Percentiles rank a stretch among this genome's conserved stretches.
Conservation (phyloP, 2,113 vertebrate genomes). For the Bolborhynchus lineola region DNA sequence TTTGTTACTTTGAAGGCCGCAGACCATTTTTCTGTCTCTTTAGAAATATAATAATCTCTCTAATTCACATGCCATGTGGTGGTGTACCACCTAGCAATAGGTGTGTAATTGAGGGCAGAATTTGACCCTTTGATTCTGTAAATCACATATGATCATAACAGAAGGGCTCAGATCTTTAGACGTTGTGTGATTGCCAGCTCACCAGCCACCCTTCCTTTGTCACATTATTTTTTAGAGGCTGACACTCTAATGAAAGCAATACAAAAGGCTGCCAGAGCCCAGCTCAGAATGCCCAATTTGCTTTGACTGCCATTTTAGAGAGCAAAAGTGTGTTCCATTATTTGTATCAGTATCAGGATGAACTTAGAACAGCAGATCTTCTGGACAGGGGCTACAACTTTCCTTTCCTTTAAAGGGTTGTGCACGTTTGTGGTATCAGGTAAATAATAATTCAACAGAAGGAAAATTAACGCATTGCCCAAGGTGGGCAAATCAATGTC, state of each 20-base stretch:
- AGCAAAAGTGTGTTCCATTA: slow-evolving; percentile 47
- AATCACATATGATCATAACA: slow-evolving; percentile 56
- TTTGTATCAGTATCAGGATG: slow-evolving; percentile 22
- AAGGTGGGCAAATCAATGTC: neutral
- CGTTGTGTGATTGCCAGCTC: slow-evolving; percentile 55
- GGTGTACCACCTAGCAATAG: slow-evolving; percentile 44
- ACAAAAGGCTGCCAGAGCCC: slow-evolving; percentile 66
- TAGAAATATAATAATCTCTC: slow-evolving; percentile 43
- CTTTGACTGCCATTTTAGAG: slow-evolving; percentile 62
- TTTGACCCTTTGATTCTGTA: slow-evolving; percentile 68
- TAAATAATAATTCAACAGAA: neutral
- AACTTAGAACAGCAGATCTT: neutral
- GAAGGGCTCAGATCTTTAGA: slow-evolving; percentile 55
- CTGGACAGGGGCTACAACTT: neutral
- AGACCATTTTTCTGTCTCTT: slow-evolving; percentile 25
- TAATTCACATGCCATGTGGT: slow-evolving; percentile 47
- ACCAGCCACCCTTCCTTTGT: slow-evolving; percentile 63
- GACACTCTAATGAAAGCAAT: slow-evolving; percentile 68
- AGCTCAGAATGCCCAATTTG: slow-evolving; percentile 68
- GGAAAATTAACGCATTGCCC: neutral
- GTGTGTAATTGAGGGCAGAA: slow-evolving; percentile 57
- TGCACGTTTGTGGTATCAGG: neutral
- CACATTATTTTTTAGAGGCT: slow-evolving; percentile 59
- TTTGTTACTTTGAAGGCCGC: slow-evolving; percentile 12
- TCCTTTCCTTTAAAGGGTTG: neutral